Percentiles rank a stretch among this genome's conserved stretches.
These are phyloP conservation scores for Rhinichthys osculus DNA, from an alignment of 2,797 vertebrate genomes.

Conservation along the genomic window DNA sequence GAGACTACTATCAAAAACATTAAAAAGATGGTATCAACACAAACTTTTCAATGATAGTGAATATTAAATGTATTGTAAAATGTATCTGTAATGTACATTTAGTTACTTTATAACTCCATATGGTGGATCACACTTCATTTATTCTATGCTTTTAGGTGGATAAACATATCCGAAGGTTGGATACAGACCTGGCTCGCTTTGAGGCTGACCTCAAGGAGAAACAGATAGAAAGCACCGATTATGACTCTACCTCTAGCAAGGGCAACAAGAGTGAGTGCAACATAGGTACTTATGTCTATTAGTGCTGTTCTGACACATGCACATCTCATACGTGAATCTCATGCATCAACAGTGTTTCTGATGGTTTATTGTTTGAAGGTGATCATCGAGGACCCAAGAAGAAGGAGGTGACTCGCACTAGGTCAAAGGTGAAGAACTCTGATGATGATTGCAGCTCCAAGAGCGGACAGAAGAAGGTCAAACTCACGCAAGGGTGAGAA, in stretches of 20 bases:
- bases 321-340: neutral
- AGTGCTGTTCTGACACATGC: neutral
- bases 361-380: conserved; percentile 62
- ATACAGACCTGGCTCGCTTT: conserved; percentile 88
- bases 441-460: conserved; percentile 87
- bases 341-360: neutral
- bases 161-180: conserved; percentile 85
- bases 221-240: conserved; percentile 90
- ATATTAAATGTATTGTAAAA: neutral
- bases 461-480: conserved; percentile 86
- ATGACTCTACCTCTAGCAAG: conserved; percentile 91
- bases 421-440: conserved; percentile 87
- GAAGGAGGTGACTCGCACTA: conserved; percentile 86
- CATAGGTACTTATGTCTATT: neutral
- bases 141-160: conserved; percentile 78
- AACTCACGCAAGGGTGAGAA: conserved; percentile 71
- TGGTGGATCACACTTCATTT: neutral
- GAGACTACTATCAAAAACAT: neutral
- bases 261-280: conserved; percentile 87
- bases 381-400: conserved; percentile 87
- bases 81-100: neutral
- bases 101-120: neutral
- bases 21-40: neutral
- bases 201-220: conserved; percentile 92
- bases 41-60: neutral